Base-by-base conservation (phyloP, 2,113 vertebrate genomes). In the Vombatus ursinus region DNA sequence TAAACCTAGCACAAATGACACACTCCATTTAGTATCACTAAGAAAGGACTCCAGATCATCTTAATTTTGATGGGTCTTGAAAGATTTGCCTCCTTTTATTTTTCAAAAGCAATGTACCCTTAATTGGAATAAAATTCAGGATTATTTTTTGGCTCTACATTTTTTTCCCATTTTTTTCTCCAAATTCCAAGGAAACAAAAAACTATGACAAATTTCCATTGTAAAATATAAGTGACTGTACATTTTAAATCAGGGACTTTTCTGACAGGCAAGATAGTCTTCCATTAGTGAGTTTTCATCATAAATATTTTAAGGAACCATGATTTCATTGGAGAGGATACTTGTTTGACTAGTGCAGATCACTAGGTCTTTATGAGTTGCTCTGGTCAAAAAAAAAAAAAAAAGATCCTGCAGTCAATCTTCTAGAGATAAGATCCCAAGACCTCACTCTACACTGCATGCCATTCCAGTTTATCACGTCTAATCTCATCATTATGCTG, bases 231-330 rank as follows among this genome's bases (percentile, higher is more conserved):
- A 2, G 9, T 26, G 52, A 93, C 12, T 23, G 68, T 11, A 68
- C 28, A 68, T 31, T 95, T 97, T 93, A 61, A 90, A 95, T 92
- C 91, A 95, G 68, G 52, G 94, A 94, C n/a, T 90, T 28, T 92
- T 77, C 94, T 89, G 61, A 93, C 12, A 3, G 49, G 52, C 49
- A 95, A 96, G 96, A 91, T 77, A 95, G 47, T 90, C 51, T 51
- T 48, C 10, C 48, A 61, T 16, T 77, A 77, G 61, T 22, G n/a
- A 84, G 10, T n/a, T 84, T 84, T 84, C 37, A 44, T 84, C 44
- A 84, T 44, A 44, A 84, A 44, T 84, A 44, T n/a, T 84, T 84
- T 16, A 84, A 84, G n/a, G 68, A 84, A 84, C 37, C n/a, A 84
- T 84, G 68, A 84, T 44, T 84, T 84, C 68, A 84, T 22, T 84